Conservation (phyloP, 2,888 invertebrate genomes). For the Lasioglossum marginatum region DNA sequence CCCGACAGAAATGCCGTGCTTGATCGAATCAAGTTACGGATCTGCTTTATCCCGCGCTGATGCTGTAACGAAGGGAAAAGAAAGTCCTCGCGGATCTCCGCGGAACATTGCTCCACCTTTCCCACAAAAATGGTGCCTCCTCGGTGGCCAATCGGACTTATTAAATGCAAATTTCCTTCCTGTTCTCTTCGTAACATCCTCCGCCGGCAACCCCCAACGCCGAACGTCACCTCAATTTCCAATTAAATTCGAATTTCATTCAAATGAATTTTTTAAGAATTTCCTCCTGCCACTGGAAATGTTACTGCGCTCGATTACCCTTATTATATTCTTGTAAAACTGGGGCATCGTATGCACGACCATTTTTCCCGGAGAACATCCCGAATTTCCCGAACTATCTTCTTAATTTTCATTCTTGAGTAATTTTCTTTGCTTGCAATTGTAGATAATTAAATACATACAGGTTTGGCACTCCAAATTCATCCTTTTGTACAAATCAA, state of each 20-base stretch:
- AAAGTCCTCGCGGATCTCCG: conserved; percentile 39
- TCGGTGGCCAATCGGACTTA: conserved; percentile 20
- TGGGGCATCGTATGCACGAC: neutral
- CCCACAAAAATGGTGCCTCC: neutral
- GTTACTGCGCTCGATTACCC: neutral
- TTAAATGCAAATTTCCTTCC: conserved; percentile 1
- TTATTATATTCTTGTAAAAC: neutral
- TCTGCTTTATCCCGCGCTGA: conserved; percentile 42
- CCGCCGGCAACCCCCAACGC: neutral
- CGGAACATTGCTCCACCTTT: neutral
- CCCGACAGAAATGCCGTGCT: conserved; percentile 45
- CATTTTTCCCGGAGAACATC: neutral
- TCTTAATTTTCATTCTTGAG: neutral
- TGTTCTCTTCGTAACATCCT: neutral
- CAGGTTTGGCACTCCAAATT: neutral
- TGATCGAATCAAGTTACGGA: conserved; percentile 68
- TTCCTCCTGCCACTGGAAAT: neutral
- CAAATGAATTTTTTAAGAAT: neutral
- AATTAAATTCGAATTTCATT: conserved; percentile 11
- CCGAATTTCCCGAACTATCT: neutral
- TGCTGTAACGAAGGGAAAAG: conserved; percentile 33
- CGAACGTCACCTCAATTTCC: neutral
- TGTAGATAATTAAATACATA: neutral
- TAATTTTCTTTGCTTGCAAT: neutral
- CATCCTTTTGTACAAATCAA: no score